Base-by-base conservation (phyloP, 1,140 invertebrate species). In the Neodiprion lecontei region DNA sequence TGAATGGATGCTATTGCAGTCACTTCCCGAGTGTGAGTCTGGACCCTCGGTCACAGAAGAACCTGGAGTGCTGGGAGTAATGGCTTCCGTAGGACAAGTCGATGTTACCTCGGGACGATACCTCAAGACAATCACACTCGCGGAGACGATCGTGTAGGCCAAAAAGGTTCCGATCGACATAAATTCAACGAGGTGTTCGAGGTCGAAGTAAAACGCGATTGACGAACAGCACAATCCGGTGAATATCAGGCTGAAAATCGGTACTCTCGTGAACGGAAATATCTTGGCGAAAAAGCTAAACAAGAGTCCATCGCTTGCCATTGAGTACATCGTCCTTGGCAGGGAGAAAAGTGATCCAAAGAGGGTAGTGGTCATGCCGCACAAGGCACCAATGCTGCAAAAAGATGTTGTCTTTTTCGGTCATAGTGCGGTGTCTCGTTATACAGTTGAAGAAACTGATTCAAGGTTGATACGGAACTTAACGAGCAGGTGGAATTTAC, bases 121-220 rank as follows among this genome's bases (percentile, higher is more conserved):
- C 50, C 96, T 91, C 17, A 98, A 85, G 49, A 98, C 94, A 65
- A 98, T 96, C 3, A 98, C 95, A 73, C 94, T 94, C 12, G 95
- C 94, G 74, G 95, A 96, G 1, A 98, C 96, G 48, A 97, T 96
- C 7, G 96, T 97, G 82, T 97, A 98, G 0, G 96, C 96, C 71
- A 97, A 85, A 9, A 98, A 90, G 0, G 96, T 98, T 0, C 96
- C 96, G 79, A 98, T 97, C 0, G 96, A 97, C 95, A 98, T 96
- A 80, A 98, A 97, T 81, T 98, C 97, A 1, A 98, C 96, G 14
- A 98, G 89, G 77, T 96, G 96, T 80, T 96, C 92, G 75, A 98
- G 91, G 85, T 98, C 96, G 82, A 98, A 95, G 21, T 97, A 83
- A 5, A 98, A 84, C 9, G 97, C 95, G 75, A 98, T 93, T 0